Conservation (phyloP, 2,797 vertebrate genomes). For the Aeoliscus strigatus region DNA sequence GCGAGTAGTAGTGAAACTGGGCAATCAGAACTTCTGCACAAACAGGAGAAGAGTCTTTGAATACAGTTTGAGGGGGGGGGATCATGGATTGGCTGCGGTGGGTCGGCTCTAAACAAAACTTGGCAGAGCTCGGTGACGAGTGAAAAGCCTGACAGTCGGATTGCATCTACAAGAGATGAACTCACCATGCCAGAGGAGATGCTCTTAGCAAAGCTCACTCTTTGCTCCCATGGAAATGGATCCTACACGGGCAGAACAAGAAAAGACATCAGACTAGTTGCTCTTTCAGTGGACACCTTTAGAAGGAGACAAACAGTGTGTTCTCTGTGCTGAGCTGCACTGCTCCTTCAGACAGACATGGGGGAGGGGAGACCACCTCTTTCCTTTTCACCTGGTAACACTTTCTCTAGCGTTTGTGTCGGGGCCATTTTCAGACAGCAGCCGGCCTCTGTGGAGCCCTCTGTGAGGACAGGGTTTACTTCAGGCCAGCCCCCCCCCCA, state of each 20-base stretch:
- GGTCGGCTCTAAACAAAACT: too few species aligned
- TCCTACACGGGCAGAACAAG: constrained; percentile 73
- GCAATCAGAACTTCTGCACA: too few species aligned
- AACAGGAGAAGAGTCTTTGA: too few species aligned
- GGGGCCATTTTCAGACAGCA: constrained; percentile 32
- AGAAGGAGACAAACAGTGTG: constrained; percentile 1
- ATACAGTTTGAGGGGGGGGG: too few species aligned
- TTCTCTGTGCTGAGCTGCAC: constrained; percentile 7
- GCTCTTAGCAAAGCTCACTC: constrained; percentile 92
- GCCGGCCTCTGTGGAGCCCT: constrained; percentile 27
- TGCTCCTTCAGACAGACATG: constrained; percentile 1
- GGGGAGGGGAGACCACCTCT: constrained; percentile 24
- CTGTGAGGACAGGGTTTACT: constrained; percentile 47
- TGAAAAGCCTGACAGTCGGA: too few species aligned
- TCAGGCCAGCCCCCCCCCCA: constrained; percentile 45
- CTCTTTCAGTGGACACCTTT: constrained; percentile 4
- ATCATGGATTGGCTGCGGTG: too few species aligned
- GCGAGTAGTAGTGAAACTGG: too few species aligned
- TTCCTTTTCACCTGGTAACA: constrained; percentile 61
- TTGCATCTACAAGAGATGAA: constrained; percentile 25
- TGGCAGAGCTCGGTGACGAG: too few species aligned
- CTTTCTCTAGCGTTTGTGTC: constrained; percentile 42
- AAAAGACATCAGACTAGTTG: constrained; percentile 11
- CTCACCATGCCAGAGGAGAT: constrained; percentile 96
- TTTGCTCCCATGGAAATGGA: constrained; percentile 89